A percentile compares a stretch with the other conserved stretches of the same genome.
Evolutionary conservation across 2,888 invertebrate genomes (phyloP).

Genomic region (Drosophila paramelanica): DNA sequence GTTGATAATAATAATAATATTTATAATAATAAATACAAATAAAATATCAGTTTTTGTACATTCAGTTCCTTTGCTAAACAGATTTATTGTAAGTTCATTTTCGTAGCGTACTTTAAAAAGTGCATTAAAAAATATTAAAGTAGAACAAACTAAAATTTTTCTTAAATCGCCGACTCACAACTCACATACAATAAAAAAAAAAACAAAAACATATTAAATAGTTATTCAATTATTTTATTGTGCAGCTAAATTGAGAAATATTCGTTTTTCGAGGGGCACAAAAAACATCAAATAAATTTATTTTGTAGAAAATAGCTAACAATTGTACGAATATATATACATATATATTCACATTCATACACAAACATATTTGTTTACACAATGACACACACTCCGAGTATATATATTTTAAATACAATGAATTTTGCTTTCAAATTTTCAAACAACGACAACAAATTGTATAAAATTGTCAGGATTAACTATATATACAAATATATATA

Average conservation of each 20-base stretch:
- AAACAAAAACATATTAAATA: conserved; percentile 3
- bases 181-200: conserved; percentile 27
- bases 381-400: conserved; percentile 28
- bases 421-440: conserved; percentile 38
- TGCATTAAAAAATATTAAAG: conserved; percentile 27
- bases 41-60: neutral
- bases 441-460: conserved; percentile 33
- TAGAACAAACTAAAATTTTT: conserved; percentile 27
- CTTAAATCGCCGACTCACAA: conserved; percentile 22
- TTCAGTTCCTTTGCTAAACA: conserved; percentile 3
- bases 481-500: conserved; percentile 43
- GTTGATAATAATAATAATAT: too few species aligned
- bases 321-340: conserved; percentile 14
- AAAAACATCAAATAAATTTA: neutral
- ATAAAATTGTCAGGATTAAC: conserved; percentile 30
- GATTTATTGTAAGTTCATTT: conserved; percentile 14
- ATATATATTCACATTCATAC: conserved; percentile 15
- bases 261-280: conserved; percentile 22
- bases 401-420: conserved; percentile 25
- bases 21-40: neutral
- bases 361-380: conserved; percentile 25
- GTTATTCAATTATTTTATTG: neutral
- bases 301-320: conserved; percentile 4
- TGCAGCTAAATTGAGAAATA: conserved; percentile 11
- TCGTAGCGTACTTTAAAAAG: conserved; percentile 17